phyloP scores from a whole-genome alignment of 2,113 vertebrate genomes.

The Coryphaenoides rupestris region DNA sequence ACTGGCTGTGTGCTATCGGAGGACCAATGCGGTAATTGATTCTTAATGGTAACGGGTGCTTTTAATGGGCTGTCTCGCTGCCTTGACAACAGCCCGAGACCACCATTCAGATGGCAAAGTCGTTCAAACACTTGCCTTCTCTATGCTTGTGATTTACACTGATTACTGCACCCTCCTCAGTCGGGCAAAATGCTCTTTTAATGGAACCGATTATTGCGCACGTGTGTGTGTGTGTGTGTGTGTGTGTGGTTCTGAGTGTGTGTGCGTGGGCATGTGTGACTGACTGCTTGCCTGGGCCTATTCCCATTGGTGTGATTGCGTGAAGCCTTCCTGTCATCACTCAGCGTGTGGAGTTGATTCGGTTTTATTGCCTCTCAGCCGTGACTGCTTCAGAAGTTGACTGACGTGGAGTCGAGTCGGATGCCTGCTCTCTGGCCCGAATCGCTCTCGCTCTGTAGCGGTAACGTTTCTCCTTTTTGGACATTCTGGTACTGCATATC shows the following conservation, averaged over 20 bases:
- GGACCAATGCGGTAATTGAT: slow-evolving; percentile 88
- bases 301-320: background rate
- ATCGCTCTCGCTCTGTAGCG: too few relatives aligned
- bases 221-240: background rate
- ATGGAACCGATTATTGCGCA: slow-evolving; percentile 43
- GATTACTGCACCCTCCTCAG: slow-evolving; percentile 42
- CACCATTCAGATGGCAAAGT: slow-evolving; percentile 76
- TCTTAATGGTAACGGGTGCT: slow-evolving; percentile 94
- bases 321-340: background rate
- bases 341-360: background rate
- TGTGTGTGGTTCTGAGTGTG: slow-evolving; percentile 7
- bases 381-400: too few relatives aligned
- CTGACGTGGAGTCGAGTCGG: too few relatives aligned
- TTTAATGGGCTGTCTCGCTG: slow-evolving; percentile 81
- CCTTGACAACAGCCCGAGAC: slow-evolving; percentile 81
- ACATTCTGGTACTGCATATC: too few relatives aligned
- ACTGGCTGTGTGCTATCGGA: slow-evolving; percentile 77
- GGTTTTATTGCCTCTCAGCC: slow-evolving; percentile 2
- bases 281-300: background rate
- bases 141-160: slow-evolving; percentile 62
- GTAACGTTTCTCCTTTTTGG: too few relatives aligned
- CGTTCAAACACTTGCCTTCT: slow-evolving; percentile 80
- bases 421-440: too few relatives aligned
- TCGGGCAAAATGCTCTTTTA: slow-evolving; percentile 40
- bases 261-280: background rate